phyloP scores from a whole-genome alignment of 2,888 invertebrate species.

The Sesia apiformis region DNA sequence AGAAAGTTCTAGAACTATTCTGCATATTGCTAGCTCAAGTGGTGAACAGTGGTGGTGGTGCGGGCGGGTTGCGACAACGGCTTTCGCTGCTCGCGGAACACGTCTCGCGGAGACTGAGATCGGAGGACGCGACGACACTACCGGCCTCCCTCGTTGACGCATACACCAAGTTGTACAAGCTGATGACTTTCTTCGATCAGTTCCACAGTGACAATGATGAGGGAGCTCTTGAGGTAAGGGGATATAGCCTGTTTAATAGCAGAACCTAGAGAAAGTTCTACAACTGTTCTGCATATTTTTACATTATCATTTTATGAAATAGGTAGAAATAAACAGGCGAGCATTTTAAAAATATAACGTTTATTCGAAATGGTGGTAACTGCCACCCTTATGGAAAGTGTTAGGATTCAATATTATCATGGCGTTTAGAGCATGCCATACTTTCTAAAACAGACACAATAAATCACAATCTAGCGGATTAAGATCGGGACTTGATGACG shows the following conservation, averaged over 20 bases:
- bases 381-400: too few relatives aligned
- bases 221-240: slow-evolving; percentile 82
- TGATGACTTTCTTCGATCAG: slow-evolving; percentile 92
- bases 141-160: slow-evolving; percentile 77
- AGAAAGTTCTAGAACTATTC: slow-evolving; percentile 71
- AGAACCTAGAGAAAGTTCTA: too few relatives aligned
- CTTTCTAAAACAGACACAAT: too few relatives aligned
- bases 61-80: slow-evolving; percentile 74
- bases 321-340: too few relatives aligned
- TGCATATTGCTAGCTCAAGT: slow-evolving; percentile 89
- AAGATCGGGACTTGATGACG: too few relatives aligned
- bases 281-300: slow-evolving; percentile 77
- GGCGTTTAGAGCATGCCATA: too few relatives aligned
- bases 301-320: too few relatives aligned
- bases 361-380: too few relatives aligned
- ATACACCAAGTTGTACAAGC: slow-evolving; percentile 87
- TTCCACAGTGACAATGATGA: slow-evolving; percentile 87
- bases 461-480: too few relatives aligned
- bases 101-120: slow-evolving; percentile 48
- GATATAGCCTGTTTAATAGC: too few relatives aligned
- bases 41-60: slow-evolving; percentile 71
- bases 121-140: slow-evolving; percentile 23
- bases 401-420: too few relatives aligned
- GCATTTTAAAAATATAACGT: too few relatives aligned
- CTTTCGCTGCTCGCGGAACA: slow-evolving; percentile 45